Evolutionary conservation across 2,113 vertebrate genomes (phyloP), one percentile per base, ranked within the genome.

Genomic region (Datnioides undecimradiatus): DNA sequence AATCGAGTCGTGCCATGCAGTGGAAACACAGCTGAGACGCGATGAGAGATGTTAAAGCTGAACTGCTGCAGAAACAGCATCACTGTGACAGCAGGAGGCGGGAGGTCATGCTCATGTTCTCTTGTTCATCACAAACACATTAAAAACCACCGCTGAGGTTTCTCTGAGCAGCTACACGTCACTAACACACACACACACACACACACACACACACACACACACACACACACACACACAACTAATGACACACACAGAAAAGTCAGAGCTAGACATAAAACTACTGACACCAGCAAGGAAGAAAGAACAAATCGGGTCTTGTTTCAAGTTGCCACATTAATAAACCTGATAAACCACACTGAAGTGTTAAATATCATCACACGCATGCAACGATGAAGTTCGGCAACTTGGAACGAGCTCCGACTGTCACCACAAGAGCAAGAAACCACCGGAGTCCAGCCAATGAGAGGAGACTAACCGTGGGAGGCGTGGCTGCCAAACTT

Each of bases 401-500:
- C 72, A 76, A 58, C 85, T 78, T 87, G 78, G 73, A 92, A 84
- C 64, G 48, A 76, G 73, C 40, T 80, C 43, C 40, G 16, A 49
- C 33, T 6, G 40, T 69, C 63, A 73, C 60, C 59, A 72, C 55
- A 78, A 46, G 66, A 13, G 25, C 17, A 5, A 59, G 51, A 80
- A 29, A 36, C 73, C 36, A 10, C 25, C 52, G 27, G 54, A 3
- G 58, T n/a, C 48, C 27, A 58, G 71, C 85, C 85, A 83, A 74
- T 85, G 73, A 55, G 43, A 38, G 54, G 4, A 86, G 88, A 99
- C 98, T 99, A 95, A 99, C 98, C 98, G 97, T 99, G 90, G 96
- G 96, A 23, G 96, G 97, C 0, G 97, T 96, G 89, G 97, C 97
- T 75, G 98, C 93, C 92, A 99, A 96, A 91, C 94, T 98, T 95